A percentile compares a stretch with the other conserved stretches of the same genome.
phyloP scores from a whole-genome alignment of 2,797 vertebrate genomes.

The Galago senegalensis region DNA sequence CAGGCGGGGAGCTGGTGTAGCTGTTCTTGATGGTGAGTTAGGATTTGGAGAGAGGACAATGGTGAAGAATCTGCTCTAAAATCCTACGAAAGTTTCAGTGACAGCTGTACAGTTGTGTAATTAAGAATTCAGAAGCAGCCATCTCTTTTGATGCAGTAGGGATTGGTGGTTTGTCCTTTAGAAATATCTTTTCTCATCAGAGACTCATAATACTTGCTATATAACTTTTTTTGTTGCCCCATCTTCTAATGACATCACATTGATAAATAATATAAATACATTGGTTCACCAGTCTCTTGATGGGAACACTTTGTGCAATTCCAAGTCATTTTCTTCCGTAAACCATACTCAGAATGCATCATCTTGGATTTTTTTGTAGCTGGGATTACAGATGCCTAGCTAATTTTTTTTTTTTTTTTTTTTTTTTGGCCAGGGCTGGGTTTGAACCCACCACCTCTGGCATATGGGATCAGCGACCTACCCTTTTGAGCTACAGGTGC shows the following conservation, averaged over 20 bases:
- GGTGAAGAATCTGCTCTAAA: background rate
- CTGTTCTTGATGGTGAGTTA: conserved; percentile 93
- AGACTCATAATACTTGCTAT: background rate
- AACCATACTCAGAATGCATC: background rate
- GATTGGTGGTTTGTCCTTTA: background rate
- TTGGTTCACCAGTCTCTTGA: background rate
- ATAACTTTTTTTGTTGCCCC: background rate
- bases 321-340: conserved; percentile 42
- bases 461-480: too few relatives aligned
- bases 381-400: too few relatives aligned
- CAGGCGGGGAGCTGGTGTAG: conserved; percentile 95
- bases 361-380: conserved; percentile 48
- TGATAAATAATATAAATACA: background rate
- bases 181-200: background rate
- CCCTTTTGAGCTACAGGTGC: too few relatives aligned
- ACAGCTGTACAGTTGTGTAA: background rate
- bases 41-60: background rate
- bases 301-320: conserved; percentile 25
- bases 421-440: too few relatives aligned
- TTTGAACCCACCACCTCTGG: too few relatives aligned
- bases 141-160: background rate
- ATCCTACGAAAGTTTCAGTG: background rate
- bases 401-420: too few relatives aligned
- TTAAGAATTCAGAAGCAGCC: conserved; percentile 8
- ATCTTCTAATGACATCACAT: background rate